Conservation (phyloP, 2,888 invertebrate genomes). For the Stomorhina lunata region DNA sequence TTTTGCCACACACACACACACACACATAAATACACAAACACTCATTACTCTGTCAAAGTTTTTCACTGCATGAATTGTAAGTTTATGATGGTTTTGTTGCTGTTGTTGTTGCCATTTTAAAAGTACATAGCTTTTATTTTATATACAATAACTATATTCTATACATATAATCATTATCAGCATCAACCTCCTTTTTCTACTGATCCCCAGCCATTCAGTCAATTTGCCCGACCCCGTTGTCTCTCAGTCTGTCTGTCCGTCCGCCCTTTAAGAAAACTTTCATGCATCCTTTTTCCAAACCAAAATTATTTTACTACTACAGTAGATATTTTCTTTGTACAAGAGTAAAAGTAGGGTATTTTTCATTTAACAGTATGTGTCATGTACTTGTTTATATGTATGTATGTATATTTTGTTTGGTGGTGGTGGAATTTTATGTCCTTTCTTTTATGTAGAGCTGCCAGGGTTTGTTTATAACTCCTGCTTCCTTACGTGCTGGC, state of each 20-base stretch:
- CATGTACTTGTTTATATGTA: background rate
- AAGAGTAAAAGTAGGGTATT: slow-evolving; percentile 43
- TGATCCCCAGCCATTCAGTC: too few species aligned
- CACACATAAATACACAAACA: background rate
- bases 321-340: background rate
- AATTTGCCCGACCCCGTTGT: background rate
- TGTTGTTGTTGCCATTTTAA: background rate
- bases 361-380: slow-evolving; percentile 21
- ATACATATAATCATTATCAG: slow-evolving; percentile 3
- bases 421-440: slow-evolving; percentile 63
- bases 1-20: slow-evolving; percentile 11
- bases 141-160: slow-evolving; percentile 40
- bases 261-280: slow-evolving; percentile 42
- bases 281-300: slow-evolving; percentile 43
- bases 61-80: slow-evolving; percentile 54
- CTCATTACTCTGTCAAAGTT: background rate
- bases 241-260: background rate
- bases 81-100: slow-evolving; percentile 26
- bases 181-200: slow-evolving; percentile 14
- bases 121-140: background rate
- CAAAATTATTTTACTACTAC: background rate
- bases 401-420: slow-evolving; percentile 5
- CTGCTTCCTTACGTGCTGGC: slow-evolving; percentile 11
- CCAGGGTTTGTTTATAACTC: slow-evolving; percentile 17
- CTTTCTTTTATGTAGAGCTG: slow-evolving; percentile 35